phyloP scores from a whole-genome alignment of 2,888 invertebrate species.

The Hydriomena furcata region DNA sequence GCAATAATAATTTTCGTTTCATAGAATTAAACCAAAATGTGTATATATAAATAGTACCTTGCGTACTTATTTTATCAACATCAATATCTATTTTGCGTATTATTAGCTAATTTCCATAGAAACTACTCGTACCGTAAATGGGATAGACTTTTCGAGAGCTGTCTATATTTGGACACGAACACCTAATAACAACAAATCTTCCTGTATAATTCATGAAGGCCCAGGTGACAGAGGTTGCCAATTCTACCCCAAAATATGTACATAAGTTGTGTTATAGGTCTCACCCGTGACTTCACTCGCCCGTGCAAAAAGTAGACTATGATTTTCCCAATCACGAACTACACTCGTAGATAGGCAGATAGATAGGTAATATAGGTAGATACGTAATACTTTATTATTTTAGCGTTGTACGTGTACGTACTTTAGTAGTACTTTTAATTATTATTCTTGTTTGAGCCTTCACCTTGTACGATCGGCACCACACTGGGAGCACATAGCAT shows the following conservation, averaged over 20 bases:
- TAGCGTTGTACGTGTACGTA: too few species aligned
- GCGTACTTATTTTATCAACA: background rate
- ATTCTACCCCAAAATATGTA: conserved; percentile 60
- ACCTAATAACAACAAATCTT: conserved; percentile 69
- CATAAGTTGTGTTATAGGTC: conserved; percentile 46
- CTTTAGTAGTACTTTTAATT: too few species aligned
- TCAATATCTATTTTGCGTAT: background rate
- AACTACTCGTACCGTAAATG: conserved; percentile 20
- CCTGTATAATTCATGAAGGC: conserved; percentile 70
- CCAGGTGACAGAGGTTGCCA: conserved; percentile 64
- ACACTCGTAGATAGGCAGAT: too few species aligned
- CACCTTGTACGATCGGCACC: too few species aligned
- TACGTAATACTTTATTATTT: too few species aligned
- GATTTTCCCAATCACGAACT: too few species aligned
- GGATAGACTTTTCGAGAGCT: conserved; percentile 33
- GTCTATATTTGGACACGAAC: conserved; percentile 46
- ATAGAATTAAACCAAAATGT: too few species aligned
- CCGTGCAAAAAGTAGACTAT: background rate
- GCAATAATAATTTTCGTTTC: too few species aligned
- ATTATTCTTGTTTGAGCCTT: too few species aligned
- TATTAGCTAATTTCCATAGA: conserved; percentile 13
- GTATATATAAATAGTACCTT: too few species aligned
- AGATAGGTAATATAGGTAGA: too few species aligned
- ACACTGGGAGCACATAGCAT: too few species aligned
- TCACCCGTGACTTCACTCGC: conserved; percentile 2